A percentile compares a stretch with the other conserved stretches of the same genome.
Conservation (phyloP, 1,140 invertebrate species). For the Ostrea denselamellosa region DNA sequence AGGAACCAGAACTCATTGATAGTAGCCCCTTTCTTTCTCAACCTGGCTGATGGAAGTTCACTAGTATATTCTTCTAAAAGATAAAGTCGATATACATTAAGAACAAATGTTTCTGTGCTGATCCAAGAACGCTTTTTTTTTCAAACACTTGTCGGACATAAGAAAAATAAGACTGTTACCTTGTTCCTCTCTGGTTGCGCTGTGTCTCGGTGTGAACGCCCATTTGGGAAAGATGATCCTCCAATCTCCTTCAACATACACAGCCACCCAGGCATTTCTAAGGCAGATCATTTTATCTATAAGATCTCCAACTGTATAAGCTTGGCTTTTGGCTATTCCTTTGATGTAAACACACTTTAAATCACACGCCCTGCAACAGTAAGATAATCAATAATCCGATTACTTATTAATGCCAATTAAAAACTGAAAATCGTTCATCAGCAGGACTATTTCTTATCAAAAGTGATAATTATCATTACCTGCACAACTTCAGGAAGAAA, state of each 20-base stretch:
- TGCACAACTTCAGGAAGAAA: constrained; percentile 55
- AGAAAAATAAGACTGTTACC: not conserved
- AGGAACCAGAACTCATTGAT: constrained; percentile 55
- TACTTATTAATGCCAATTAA: not conserved
- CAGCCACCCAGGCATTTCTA: constrained; percentile 57
- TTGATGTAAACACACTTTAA: constrained; percentile 98
- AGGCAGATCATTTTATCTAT: constrained; percentile 95
- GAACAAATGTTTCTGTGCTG: not conserved
- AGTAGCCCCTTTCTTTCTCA: not conserved
- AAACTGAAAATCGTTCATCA: not conserved
- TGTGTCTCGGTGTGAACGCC: constrained; percentile 46
- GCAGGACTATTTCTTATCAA: not conserved
- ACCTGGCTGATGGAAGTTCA: not conserved
- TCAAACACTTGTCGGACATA: too few species aligned
- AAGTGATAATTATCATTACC: constrained; percentile 46
- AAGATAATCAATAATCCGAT: not conserved
- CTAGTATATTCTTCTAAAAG: not conserved
- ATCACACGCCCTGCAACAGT: constrained; percentile 89
- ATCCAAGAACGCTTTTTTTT: too few species aligned
- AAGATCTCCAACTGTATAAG: constrained; percentile 96
- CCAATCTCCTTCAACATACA: constrained; percentile 61
- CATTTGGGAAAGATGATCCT: constrained; percentile 57
- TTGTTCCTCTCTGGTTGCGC: not conserved
- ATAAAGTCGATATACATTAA: not conserved
- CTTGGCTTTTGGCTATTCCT: constrained; percentile 97